Evolutionary conservation across 2,797 vertebrate species (phyloP), one percentile per base, ranked within the genome.

Genomic region (Eulemur mongoz): DNA sequence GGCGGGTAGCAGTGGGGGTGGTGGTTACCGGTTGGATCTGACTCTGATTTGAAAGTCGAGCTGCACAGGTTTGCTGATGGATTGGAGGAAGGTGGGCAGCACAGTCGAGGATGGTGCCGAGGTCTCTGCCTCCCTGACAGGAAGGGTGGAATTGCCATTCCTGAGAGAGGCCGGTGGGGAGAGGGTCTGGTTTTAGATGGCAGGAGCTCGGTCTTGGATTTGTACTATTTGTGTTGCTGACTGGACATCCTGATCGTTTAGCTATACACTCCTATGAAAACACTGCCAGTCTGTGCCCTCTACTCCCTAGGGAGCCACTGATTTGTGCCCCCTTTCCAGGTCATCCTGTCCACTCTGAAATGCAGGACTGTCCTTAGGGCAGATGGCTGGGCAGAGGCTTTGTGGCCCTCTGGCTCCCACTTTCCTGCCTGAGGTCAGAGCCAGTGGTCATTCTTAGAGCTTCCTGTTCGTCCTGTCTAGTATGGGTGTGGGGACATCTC

Each of bases 201-300:
- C 1, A 4, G 61, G 73, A 72, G 27, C 54, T 5, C 2, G 2
- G 30, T 38, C 20, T 22, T 30, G n/a, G 30, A 12, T 2, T 2
- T 20, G 63, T 27, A 22, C 27, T 0, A 0, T 15, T 43, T 5
- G 0, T 17, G 61, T 3, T 13, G 45, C 10, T 13, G 27, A 9
- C 4, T 1, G 0, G 63, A 25, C 14, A 0, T 1, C 5, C 30
- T 4, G 1, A 3, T 12, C 15, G 2, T 7, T 25, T 35, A 22
- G 18, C 12, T 18, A 18, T 1, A 0, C 3, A 9, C 43, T 30
- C 14, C 7, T 59, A 5, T 38, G 5, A 12, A 17, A 78, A 40
- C 3, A 20, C 48, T 5, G 0, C 32, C 2, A 8, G 10, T 32
- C 54, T 73, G 1, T 43, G 40, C 43, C 2, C 9, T 5, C 52